Percentiles rank a stretch among this genome's conserved stretches.
Evolutionary conservation across 2,113 vertebrate genomes (phyloP).

Genomic region (Poicephalus gulielmi): DNA sequence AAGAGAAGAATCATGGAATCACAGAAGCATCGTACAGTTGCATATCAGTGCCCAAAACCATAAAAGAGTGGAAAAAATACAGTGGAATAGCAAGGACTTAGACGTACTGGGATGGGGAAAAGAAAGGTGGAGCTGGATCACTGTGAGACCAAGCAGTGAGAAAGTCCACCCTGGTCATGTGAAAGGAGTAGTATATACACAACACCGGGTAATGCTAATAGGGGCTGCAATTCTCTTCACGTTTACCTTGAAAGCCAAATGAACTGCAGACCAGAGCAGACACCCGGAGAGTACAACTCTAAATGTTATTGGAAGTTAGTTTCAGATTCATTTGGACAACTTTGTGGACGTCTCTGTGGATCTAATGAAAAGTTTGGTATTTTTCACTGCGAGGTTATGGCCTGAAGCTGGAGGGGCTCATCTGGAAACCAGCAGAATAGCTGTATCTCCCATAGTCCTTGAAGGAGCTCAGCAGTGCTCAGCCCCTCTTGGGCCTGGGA

Average conservation of each 20-base stretch:
- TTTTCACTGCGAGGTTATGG: neutral
- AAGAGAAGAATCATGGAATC: neutral
- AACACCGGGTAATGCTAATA: neutral
- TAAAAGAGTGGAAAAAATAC: neutral
- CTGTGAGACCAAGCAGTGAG: neutral
- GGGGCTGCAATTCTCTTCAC: neutral
- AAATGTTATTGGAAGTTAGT: neutral
- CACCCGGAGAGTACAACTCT: neutral
- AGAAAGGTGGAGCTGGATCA: neutral
- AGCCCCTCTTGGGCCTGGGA: neutral
- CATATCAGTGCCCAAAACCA: neutral
- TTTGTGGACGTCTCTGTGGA: conserved; percentile 10
- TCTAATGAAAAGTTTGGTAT: conserved; percentile 12
- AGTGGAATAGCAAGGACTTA: neutral
- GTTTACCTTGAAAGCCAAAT: neutral
- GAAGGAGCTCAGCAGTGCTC: neutral
- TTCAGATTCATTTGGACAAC: neutral
- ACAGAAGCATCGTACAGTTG: too few species aligned
- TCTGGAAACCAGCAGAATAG: neutral
- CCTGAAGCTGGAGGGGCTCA: neutral
- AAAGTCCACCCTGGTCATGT: neutral
- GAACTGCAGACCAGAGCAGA: neutral
- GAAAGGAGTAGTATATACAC: neutral
- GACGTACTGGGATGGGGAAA: neutral
- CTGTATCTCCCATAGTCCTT: neutral